Evolutionary conservation across 2,797 vertebrate genomes (phyloP).

Genomic region (Scleropages formosus): DNA sequence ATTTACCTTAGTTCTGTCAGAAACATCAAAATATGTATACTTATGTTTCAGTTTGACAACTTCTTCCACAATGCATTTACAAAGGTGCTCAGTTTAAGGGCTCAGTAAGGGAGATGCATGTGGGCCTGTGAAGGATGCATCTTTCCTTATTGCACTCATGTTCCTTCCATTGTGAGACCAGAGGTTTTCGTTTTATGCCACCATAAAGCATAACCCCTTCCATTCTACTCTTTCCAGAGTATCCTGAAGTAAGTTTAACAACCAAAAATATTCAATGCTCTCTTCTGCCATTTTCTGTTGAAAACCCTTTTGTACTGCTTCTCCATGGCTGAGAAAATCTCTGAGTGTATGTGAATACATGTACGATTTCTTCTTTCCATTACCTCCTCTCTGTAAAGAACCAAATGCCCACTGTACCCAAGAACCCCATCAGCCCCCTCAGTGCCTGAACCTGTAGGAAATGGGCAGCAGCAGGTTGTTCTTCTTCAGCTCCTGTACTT

Average conservation of each 20-base stretch:
- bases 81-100: too few species aligned
- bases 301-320: background rate
- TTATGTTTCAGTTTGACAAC: background rate
- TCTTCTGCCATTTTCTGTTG: background rate
- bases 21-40: background rate
- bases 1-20: too few species aligned
- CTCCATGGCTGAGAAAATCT: background rate
- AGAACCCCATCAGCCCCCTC: conserved; percentile 41
- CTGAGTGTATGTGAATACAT: conserved; percentile 3
- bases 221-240: too few species aligned
- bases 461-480: conserved; percentile 88
- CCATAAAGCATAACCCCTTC: too few species aligned
- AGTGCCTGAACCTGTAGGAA: conserved; percentile 87
- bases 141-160: too few species aligned
- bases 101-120: too few species aligned
- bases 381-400: background rate
- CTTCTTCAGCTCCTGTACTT: conserved; percentile 87
- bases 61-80: too few species aligned
- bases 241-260: background rate
- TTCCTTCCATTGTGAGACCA: too few species aligned
- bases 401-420: conserved; percentile 33
- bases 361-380: background rate
- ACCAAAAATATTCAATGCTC: background rate
- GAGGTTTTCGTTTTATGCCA: too few species aligned
- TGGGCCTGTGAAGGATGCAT: too few species aligned